These are phyloP conservation scores for Pholis gunnellus DNA, from an alignment of 2,113 vertebrate species.

Conservation along the genomic window DNA sequence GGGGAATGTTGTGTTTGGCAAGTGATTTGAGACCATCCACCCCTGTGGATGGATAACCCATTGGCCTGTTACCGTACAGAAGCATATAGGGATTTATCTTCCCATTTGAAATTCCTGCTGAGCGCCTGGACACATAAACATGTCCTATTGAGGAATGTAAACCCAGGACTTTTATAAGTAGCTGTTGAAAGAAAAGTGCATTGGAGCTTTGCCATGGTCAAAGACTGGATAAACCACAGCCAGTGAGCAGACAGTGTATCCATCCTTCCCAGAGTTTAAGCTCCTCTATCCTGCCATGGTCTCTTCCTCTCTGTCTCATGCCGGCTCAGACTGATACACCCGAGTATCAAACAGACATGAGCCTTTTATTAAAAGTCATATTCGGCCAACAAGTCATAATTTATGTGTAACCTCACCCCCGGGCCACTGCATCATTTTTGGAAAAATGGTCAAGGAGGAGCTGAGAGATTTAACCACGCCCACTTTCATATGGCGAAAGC, in stretches of 20 bases:
- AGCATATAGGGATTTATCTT: conserved; percentile 55
- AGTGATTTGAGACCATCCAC: conserved; percentile 23
- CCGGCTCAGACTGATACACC: conserved; percentile 4
- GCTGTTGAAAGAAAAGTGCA: conserved; percentile 62
- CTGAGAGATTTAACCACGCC: neutral
- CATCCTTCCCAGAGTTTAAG: conserved; percentile 25
- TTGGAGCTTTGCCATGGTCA: conserved; percentile 62
- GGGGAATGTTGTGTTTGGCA: conserved; percentile 57
- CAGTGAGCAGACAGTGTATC: conserved; percentile 6
- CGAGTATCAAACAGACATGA: neutral
- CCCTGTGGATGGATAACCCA: conserved; percentile 47
- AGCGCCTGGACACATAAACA: conserved; percentile 55
- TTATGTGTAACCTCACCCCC: neutral
- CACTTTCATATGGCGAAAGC: neutral
- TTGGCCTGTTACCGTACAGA: conserved; percentile 32
- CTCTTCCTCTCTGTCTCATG: conserved; percentile 26
- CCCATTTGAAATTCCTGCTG: conserved; percentile 43
- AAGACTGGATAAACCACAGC: conserved; percentile 6
- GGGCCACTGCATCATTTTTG: neutral
- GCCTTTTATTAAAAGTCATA: conserved; percentile 5
- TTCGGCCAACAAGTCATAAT: neutral
- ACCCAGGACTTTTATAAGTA: conserved; percentile 63
- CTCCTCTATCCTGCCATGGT: conserved; percentile 17
- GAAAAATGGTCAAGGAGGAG: neutral
- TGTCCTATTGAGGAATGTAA: conserved; percentile 71